These are phyloP conservation scores for Stenotaenia linearis DNA, from an alignment of 2,888 invertebrate genomes.

Conservation along the genomic window DNA sequence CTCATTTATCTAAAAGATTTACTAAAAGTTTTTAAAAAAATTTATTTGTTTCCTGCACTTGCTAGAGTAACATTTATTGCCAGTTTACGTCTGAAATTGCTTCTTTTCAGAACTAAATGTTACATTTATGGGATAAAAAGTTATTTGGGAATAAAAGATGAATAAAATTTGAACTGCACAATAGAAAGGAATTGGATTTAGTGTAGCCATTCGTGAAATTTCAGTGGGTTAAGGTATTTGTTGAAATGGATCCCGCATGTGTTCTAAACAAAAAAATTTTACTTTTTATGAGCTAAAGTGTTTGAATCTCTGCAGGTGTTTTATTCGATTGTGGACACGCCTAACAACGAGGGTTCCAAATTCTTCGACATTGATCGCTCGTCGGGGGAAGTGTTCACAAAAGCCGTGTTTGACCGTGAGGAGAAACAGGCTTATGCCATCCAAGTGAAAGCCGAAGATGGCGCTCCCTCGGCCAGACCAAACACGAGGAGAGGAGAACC, in stretches of 20 bases:
- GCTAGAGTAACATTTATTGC: too few species aligned
- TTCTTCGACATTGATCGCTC: slow-evolving; percentile 94
- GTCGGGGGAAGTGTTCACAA: slow-evolving; percentile 92
- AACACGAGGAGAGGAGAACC: slow-evolving; percentile 82
- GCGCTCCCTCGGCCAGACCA: slow-evolving; percentile 90
- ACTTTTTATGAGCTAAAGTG: not conserved
- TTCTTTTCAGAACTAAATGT: too few species aligned
- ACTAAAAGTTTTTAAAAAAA: too few species aligned
- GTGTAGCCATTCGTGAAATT: too few species aligned
- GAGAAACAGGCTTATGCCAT: slow-evolving; percentile 90
- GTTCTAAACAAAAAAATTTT: not conserved
- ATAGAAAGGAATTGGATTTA: too few species aligned
- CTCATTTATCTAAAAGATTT: too few species aligned
- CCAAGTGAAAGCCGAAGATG: slow-evolving; percentile 94
- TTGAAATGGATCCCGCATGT: not conserved
- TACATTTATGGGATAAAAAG: too few species aligned
- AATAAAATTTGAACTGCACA: too few species aligned
- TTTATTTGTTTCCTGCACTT: too few species aligned
- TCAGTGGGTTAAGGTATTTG: not conserved
- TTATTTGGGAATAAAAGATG: too few species aligned
- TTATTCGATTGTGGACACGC: slow-evolving; percentile 87
- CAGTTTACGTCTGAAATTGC: too few species aligned
- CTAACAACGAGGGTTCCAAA: slow-evolving; percentile 86
- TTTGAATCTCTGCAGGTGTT: slow-evolving; percentile 63
- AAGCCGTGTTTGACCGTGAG: slow-evolving; percentile 93